Evolutionary conservation across 2,113 vertebrate genomes (phyloP), one percentile per base, ranked within the genome.

Genomic region (Platichthys stellatus): DNA sequence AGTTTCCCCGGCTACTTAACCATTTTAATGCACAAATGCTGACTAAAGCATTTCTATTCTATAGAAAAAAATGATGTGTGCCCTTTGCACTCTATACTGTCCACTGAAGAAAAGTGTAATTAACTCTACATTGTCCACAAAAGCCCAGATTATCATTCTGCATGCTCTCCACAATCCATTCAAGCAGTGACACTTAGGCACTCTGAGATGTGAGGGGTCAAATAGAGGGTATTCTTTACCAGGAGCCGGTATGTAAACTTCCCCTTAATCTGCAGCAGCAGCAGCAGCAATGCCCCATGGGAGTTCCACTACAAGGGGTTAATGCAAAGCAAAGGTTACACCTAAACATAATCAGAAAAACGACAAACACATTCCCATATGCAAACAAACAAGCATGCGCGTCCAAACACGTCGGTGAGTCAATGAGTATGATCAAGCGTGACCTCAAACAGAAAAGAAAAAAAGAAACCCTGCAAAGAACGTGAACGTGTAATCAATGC

Each of bases 401-500:
- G 70, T 49, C 67, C 80, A 75, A 78, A 65, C 87, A 77, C 20
- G 20, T 43, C 31, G 3, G 26, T 14, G 62, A 71, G 74, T 90
- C 79, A 69, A 87, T 89, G 64, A 72, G 69, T 38, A 69, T 64
- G 61, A 72, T 80, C 72, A 81, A 78, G 66, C 69, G 26, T 79
- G 61, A 83, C 82, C 6, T 68, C 58, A 87, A 85, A 83, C 53
- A 79, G 66, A 66, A 71, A 66, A 31, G 67, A 56, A 85, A 84
- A 83, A 85, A 76, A 74, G 69, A 67, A 81, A 79, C 75, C 49
- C 35, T 69, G 72, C 56, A n/a, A 72, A 53, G 65, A 58, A 78
- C 65, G 14, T 2, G n/a, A 56, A 63, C 43, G 17, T 57, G 57
- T 82, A 68, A 83, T 71, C 21, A 59, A 49, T 71, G 18, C 28